Evolutionary conservation across 2,797 vertebrate genomes (phyloP), one percentile per base, ranked within the genome.

Genomic region (Trachops cirrhosus): DNA sequence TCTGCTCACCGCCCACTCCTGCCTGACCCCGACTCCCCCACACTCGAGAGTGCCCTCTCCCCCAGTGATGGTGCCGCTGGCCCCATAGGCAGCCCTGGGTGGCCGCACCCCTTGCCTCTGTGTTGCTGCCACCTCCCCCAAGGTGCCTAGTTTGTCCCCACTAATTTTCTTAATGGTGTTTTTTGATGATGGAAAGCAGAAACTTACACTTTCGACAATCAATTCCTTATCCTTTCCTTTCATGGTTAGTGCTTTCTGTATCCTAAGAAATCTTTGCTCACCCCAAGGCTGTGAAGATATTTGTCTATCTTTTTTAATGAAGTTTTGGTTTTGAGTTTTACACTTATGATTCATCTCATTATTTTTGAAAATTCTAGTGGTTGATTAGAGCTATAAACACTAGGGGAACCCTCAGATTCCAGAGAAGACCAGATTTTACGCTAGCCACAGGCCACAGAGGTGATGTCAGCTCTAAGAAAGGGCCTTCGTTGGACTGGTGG

Each of bases 1-100:
- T 89, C 39, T 57, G 79, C 86, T 71, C 70, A 54, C 26, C 59
- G n/a, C 95, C 95, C 57, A 12, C 80, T 75, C 46, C 57, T 7
- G 57, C 95, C 96, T 94, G 95, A 94, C 92, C 93, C 93, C 85
- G 97, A 83, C 87, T 87, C 89, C 70, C 91, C 91, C 34, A 5
- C 9, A 29, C 26, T 32, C 26, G 1, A 7, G 14, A 62, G 59
- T 15, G 59, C 57, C 59, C 24, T 29, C 59, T 29, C 26, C 59
- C 4, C 59, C 59, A 62, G 6, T 12, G 0, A 32, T 6, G 26
- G 59, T 0, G 12, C 11, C 7, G 22, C 52, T 24, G 52, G 52
- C 52, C 3, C 52, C 54, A 26, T 9, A 26, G 54, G 10, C 54
- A 92, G 97, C 93, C 83, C 92, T 71, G 75, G 96, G 75, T 85